Evolutionary conservation across 2,113 vertebrate genomes (phyloP).

Genomic region (Megatriorchis doriae): DNA sequence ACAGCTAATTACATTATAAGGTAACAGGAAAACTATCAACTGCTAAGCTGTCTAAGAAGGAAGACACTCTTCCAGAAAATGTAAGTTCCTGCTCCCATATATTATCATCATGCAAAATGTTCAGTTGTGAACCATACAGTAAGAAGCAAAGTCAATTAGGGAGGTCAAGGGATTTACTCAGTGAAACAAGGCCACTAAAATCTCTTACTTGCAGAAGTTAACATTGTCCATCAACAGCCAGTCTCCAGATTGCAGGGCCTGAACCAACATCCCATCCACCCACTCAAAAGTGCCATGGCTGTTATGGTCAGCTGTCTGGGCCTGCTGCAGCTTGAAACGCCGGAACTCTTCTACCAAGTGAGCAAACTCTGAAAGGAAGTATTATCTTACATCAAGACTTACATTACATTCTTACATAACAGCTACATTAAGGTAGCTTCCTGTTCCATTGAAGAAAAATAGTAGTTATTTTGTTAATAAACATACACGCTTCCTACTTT

Average conservation of each 20-base stretch:
- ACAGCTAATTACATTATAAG: neutral
- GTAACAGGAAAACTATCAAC: neutral
- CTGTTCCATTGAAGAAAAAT: neutral
- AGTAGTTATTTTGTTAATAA: neutral
- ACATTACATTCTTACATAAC: neutral
- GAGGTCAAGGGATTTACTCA: neutral
- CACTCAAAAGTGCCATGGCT: constrained; percentile 92
- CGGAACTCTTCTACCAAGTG: constrained; percentile 87
- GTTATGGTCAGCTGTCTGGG: constrained; percentile 77
- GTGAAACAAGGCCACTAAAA: neutral
- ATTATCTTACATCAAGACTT: neutral
- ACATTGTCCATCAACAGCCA: constrained; percentile 99
- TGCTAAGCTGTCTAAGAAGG: neutral
- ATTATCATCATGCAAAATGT: neutral
- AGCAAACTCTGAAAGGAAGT: constrained; percentile 83
- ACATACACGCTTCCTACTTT: neutral
- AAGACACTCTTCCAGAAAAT: neutral
- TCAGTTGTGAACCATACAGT: neutral
- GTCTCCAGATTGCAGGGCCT: constrained; percentile 89
- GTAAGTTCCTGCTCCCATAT: neutral
- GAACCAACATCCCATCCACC: constrained; percentile 93
- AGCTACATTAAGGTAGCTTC: neutral
- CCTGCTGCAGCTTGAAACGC: constrained; percentile 81
- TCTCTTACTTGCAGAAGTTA: constrained; percentile 94
- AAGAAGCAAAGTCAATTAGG: neutral